Evolutionary conservation across 1,140 invertebrate genomes (phyloP).

Genomic region (Druon quercuslanigerum): DNA sequence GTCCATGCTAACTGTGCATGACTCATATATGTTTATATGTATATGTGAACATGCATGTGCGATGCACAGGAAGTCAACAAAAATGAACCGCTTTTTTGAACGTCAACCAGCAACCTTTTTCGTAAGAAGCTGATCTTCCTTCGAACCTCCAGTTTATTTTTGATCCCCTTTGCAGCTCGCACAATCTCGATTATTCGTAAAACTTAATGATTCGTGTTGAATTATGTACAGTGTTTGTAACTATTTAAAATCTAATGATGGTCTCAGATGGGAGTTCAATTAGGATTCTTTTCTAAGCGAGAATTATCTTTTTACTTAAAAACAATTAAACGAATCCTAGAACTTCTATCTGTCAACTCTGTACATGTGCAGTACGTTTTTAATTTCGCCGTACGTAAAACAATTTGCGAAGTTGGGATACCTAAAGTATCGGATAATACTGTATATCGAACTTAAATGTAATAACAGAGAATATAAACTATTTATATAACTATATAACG

Average conservation of each 20-base stretch:
- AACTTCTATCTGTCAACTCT: slow-evolving; percentile 16
- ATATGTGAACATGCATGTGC: slow-evolving; percentile 16
- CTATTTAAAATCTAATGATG: slow-evolving; percentile 23
- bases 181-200: slow-evolving; percentile 14
- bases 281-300: background rate
- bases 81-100: background rate
- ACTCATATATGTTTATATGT: background rate
- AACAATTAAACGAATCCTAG: background rate
- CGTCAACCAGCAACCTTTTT: background rate
- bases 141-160: background rate
- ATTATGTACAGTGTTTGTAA: slow-evolving; percentile 28
- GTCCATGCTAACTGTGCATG: slow-evolving; percentile 17
- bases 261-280: background rate
- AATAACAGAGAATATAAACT: background rate
- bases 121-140: background rate
- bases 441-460: background rate
- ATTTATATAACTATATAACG: slow-evolving; percentile 10
- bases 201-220: slow-evolving; percentile 23
- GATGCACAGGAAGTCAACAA: slow-evolving; percentile 7
- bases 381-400: slow-evolving; percentile 11
- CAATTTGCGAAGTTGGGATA: background rate
- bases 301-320: background rate
- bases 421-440: background rate
- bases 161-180: slow-evolving; percentile 8
- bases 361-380: slow-evolving; percentile 9